Conservation (phyloP, 2,113 vertebrate species). For the Sterrhoptilus dennistouni region DNA sequence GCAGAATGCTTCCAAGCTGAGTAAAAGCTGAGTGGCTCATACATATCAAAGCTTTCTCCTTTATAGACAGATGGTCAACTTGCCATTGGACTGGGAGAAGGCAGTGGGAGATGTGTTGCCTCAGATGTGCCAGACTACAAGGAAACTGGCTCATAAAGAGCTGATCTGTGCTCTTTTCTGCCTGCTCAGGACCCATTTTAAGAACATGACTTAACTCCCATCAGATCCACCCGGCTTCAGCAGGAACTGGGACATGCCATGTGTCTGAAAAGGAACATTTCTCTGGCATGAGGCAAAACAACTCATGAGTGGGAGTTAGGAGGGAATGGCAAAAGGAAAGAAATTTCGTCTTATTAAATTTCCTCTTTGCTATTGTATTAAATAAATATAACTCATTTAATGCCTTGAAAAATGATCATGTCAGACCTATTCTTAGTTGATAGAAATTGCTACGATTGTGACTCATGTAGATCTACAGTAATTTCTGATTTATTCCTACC, state of each 20-base stretch:
- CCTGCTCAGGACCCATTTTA: neutral
- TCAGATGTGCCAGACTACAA: neutral
- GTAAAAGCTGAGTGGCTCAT: neutral
- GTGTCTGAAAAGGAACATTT: neutral
- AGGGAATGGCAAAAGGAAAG: neutral
- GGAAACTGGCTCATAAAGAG: neutral
- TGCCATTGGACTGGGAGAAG: neutral
- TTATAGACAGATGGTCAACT: neutral
- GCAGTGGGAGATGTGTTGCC: neutral
- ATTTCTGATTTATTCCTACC: neutral
- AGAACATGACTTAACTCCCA: neutral
- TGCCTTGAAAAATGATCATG: neutral
- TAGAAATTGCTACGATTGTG: neutral
- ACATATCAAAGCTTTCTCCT: constrained; percentile 33
- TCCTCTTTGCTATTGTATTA: neutral
- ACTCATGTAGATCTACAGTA: neutral
- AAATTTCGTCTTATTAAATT: neutral
- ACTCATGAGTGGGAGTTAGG: neutral
- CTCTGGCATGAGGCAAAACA: neutral
- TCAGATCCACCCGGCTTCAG: neutral
- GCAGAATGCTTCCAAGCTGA: constrained; percentile 6
- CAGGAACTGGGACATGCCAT: neutral
- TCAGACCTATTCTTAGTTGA: neutral
- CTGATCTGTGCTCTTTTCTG: neutral
- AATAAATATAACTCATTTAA: neutral